Evolutionary conservation across 2,113 vertebrate genomes (phyloP).

Genomic region (Nicator chloris): DNA sequence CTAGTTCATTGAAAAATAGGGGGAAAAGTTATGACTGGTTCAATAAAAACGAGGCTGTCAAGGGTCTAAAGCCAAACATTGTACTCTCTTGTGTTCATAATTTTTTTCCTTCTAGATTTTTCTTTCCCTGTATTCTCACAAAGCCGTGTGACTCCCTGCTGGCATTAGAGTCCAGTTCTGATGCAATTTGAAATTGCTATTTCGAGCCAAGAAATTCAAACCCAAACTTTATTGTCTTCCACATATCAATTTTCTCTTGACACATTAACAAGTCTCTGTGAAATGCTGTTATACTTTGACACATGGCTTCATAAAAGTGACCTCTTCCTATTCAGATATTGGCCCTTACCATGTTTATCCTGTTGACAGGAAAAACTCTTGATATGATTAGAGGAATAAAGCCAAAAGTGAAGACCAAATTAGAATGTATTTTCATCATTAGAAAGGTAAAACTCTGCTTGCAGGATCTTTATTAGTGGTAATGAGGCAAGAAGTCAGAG

Average conservation of each 20-base stretch:
- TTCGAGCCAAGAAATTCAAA: slow-evolving; percentile 1
- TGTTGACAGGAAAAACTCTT: not conserved
- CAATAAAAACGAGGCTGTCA: not conserved
- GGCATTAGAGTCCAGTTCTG: not conserved
- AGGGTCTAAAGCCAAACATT: not conserved
- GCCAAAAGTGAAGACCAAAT: slow-evolving; percentile 3
- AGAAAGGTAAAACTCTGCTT: slow-evolving; percentile 3
- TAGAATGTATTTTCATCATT: slow-evolving; percentile 6
- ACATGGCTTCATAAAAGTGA: not conserved
- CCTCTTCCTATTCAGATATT: not conserved
- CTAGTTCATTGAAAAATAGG: not conserved
- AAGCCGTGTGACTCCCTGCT: not conserved
- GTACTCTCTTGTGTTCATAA: not conserved
- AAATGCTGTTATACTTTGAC: not conserved
- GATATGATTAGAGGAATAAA: not conserved
- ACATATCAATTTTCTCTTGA: not conserved
- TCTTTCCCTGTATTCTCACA: not conserved
- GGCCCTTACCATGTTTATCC: not conserved
- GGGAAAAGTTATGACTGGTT: not conserved
- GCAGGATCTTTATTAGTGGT: slow-evolving; percentile 1
- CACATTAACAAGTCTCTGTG: not conserved
- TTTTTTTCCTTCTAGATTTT: not conserved
- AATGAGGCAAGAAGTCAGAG: slow-evolving; percentile 19
- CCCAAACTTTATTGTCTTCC: not conserved
- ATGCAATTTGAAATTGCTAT: not conserved